Evolutionary conservation across 2,113 vertebrate genomes (phyloP).

Genomic region (Bubo bubo): DNA sequence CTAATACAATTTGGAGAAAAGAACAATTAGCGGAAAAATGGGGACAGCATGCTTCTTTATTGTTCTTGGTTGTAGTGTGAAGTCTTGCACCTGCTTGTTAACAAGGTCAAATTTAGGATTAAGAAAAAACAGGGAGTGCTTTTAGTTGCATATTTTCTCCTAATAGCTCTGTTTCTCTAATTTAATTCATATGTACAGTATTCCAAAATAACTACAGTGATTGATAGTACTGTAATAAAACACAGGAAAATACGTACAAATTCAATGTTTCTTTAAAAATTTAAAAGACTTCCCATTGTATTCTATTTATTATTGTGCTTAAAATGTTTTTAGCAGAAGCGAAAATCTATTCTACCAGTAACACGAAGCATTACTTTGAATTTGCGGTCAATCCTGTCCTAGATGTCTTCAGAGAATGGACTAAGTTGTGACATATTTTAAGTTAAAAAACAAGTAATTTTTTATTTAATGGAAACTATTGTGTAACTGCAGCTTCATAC

Average conservation of each 20-base stretch:
- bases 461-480: not conserved
- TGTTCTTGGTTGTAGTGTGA: conserved; percentile 39
- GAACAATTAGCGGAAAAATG: not conserved
- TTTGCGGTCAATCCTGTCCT: not conserved
- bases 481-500: not conserved
- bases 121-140: conserved; percentile 1
- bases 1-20: not conserved
- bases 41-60: conserved; percentile 8
- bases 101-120: conserved; percentile 29
- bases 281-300: conserved; percentile 19
- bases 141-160: conserved; percentile 47
- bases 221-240: conserved; percentile 66
- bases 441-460: not conserved
- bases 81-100: conserved; percentile 64
- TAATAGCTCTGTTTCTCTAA: conserved; percentile 60
- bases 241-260: conserved; percentile 49
- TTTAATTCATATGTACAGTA: conserved; percentile 64
- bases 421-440: not conserved
- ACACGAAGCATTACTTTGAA: not conserved
- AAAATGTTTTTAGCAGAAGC: not conserved
- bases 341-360: not conserved
- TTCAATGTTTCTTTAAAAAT: conserved; percentile 54
- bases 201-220: conserved; percentile 56
- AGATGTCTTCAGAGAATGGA: not conserved
- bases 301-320: conserved; percentile 43